These are phyloP conservation scores for Alentia gelatinosa DNA, from an alignment of 2,888 invertebrate genomes.

Conservation along the genomic window DNA sequence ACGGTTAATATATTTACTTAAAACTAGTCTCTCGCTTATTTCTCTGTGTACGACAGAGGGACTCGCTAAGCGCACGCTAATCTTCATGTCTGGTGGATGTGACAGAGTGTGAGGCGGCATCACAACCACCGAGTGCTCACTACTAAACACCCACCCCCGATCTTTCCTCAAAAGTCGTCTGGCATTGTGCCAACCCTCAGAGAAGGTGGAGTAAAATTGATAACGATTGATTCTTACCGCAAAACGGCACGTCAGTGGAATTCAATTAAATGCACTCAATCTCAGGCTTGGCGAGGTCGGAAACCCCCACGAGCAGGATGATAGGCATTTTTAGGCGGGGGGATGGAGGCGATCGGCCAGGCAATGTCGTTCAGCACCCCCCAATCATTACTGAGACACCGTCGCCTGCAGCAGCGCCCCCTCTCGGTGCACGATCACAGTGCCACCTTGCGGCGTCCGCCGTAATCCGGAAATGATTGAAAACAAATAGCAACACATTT, in stretches of 20 bases:
- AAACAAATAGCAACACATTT: not conserved
- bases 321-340: not conserved
- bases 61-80: not conserved
- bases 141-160: not conserved
- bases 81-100: not conserved
- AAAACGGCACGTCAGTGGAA: not conserved
- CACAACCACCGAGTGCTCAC: not conserved
- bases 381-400: not conserved
- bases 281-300: not conserved
- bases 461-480: constrained; percentile 9
- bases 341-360: not conserved
- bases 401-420: not conserved
- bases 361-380: not conserved
- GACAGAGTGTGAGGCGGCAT: not conserved
- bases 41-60: no score
- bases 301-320: not conserved
- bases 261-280: constrained; percentile 22
- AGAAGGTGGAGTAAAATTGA: not conserved
- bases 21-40: no score
- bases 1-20: no score
- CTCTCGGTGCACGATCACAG: not conserved
- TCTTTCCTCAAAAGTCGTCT: not conserved
- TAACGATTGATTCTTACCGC: constrained; percentile 11
- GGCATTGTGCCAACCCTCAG: not conserved
- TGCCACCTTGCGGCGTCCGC: not conserved